These are phyloP conservation scores for Leucoma salicis DNA, from an alignment of 2,888 invertebrate species.

Conservation along the genomic window DNA sequence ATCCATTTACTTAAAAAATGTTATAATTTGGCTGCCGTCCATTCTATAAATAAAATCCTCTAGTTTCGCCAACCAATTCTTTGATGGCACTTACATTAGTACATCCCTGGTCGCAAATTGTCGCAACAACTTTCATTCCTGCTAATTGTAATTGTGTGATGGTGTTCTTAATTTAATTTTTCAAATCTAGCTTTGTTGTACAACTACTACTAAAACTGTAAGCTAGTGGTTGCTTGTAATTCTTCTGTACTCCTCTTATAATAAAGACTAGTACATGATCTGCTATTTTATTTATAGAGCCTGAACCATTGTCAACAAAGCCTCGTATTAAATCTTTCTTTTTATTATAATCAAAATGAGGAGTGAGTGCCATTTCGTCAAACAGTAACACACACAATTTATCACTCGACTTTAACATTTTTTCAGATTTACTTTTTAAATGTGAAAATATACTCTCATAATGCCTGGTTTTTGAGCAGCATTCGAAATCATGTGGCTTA, in stretches of 20 bases:
- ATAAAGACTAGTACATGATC: constrained; percentile 10
- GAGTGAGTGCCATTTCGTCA: constrained; percentile 32
- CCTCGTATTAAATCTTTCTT: constrained; percentile 28
- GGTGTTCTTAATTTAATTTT: not conserved
- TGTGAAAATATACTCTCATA: not conserved
- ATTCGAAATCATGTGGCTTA: not conserved
- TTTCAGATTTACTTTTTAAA: not conserved
- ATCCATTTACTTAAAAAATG: constrained; percentile 2
- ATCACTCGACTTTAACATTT: not conserved
- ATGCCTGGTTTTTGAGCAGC: not conserved
- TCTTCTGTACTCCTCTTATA: constrained; percentile 6
- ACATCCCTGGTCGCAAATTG: constrained; percentile 8
- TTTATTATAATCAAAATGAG: constrained; percentile 26
- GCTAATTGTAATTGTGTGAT: not conserved
- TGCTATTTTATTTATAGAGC: constrained; percentile 15
- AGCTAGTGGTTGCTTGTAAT: constrained; percentile 10
- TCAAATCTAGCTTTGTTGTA: constrained; percentile 2
- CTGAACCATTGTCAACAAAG: constrained; percentile 25
- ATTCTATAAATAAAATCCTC: not conserved
- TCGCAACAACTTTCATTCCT: constrained; percentile 3
- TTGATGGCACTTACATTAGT: constrained; percentile 8
- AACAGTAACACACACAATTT: constrained; percentile 30
- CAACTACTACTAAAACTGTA: constrained; percentile 3
- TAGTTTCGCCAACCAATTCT: not conserved
- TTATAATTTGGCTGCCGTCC: not conserved